Conservation (phyloP, 2,797 vertebrate species). For the Dryobates pubescens region DNA sequence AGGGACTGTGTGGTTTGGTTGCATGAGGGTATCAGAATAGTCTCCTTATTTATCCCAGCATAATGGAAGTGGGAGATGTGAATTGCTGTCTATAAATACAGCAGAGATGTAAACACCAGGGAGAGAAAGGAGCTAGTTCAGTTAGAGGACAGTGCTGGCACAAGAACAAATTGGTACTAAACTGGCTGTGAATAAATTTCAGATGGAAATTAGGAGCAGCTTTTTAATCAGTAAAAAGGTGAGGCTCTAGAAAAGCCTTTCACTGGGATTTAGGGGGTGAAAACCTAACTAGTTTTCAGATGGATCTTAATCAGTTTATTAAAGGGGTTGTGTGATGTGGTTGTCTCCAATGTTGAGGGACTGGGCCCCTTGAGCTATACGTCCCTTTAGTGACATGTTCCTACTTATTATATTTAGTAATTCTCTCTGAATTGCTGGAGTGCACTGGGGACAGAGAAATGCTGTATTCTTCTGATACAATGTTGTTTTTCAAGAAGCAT, state of each 20-base stretch:
- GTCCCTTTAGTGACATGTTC: constrained; percentile 14
- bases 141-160: constrained; percentile 64
- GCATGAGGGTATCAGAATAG: neutral
- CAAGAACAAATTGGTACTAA: constrained; percentile 58
- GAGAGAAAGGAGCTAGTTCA: constrained; percentile 53
- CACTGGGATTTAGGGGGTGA: constrained; percentile 50
- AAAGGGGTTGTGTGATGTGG: constrained; percentile 6
- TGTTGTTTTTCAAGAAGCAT: neutral
- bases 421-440: neutral
- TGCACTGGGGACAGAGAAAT: neutral
- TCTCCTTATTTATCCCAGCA: neutral
- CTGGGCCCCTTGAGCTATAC: neutral
- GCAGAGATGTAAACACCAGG: constrained; percentile 22
- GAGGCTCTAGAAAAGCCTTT: constrained; percentile 45
- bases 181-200: constrained; percentile 58
- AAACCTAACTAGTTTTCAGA: constrained; percentile 17
- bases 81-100: constrained; percentile 50
- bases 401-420: constrained; percentile 15
- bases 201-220: constrained; percentile 60
- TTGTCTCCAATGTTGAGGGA: constrained; percentile 21
- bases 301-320: constrained; percentile 52
- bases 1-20: neutral
- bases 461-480: neutral
- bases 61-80: constrained; percentile 4
- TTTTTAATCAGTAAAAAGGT: constrained; percentile 59